Evolutionary conservation across 2,113 vertebrate genomes (phyloP).

Genomic region (Microtus ochrogaster): DNA sequence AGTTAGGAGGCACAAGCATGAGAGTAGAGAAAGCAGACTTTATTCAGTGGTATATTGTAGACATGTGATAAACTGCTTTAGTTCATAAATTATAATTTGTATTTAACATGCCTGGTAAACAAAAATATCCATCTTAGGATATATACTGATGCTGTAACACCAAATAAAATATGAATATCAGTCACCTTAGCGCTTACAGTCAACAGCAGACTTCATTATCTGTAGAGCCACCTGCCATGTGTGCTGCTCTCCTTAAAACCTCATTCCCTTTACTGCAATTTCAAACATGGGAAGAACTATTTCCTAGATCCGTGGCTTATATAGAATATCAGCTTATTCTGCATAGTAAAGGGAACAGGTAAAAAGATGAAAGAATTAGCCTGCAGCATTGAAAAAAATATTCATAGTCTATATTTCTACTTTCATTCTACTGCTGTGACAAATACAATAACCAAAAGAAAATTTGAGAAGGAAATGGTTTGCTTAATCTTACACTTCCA

Average conservation of each 20-base stretch:
- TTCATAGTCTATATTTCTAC: background rate
- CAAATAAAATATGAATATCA: background rate
- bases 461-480: background rate
- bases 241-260: background rate
- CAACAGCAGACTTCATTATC: background rate
- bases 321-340: conserved; percentile 13
- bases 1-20: background rate
- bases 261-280: background rate
- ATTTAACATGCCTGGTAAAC: background rate
- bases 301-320: conserved; percentile 54
- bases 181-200: background rate
- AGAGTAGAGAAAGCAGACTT: background rate
- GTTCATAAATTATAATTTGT: background rate
- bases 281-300: conserved; percentile 20
- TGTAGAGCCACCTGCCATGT: background rate
- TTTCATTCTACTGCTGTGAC: background rate
- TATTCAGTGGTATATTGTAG: background rate
- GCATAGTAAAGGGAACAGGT: background rate
- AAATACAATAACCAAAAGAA: background rate
- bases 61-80: background rate
- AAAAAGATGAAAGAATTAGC: background rate
- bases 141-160: background rate
- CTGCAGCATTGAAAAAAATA: background rate
- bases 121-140: background rate
- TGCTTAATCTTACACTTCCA: background rate